Base-by-base conservation (phyloP, 1,140 invertebrate genomes). In the Pseudachorutes palmiensis region DNA sequence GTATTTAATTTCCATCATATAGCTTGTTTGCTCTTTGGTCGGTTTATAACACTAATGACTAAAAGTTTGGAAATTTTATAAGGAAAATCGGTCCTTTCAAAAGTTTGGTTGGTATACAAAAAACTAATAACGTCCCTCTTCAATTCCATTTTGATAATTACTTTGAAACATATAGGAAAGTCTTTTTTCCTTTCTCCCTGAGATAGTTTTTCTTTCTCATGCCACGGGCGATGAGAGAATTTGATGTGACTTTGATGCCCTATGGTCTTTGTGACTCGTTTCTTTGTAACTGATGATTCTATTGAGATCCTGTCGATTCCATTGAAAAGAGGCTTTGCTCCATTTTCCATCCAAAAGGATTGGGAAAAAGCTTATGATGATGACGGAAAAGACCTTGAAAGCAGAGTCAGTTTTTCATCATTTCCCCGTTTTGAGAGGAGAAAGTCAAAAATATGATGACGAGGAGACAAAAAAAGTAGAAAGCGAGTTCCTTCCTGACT, bases 391-490 rank as follows among this genome's bases (percentile, higher is more conserved):
- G n/a, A n/a, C n/a, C 19, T 45, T 12, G 9, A 19, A 19, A 45
- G 9, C 51, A 55, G 24, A 55, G 12, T 55, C 24, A 9, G 14
- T 55, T 55, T 55, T 55, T 26, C 51, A 55, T 55, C 51, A 55
- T 55, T 16, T 24, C 24, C 51, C 12, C 51, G 24, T 14, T 22
- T 12, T 3, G 9, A 55, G 51, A 55, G 24, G 24, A 14, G 14
- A 55, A 45, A 45, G 19, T 9, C 9, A 45, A 45, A 45, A 12
- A 19, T 5, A 55, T 14, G 51, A 55, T 55, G 51, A 55, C 51
- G 51, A 55, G 24, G 51, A 55, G 36, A 45, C 36, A 45, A 45
- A 45, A 45, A 45, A 45, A 19, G 36, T 45, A 45, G 24, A 55
- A 22, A 55, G 51, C 51, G 51, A 5, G 51, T 26, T 24, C 12